These are phyloP conservation scores for Scartelaos histophorus DNA, from an alignment of 2,113 vertebrate species.

Conservation along the genomic window DNA sequence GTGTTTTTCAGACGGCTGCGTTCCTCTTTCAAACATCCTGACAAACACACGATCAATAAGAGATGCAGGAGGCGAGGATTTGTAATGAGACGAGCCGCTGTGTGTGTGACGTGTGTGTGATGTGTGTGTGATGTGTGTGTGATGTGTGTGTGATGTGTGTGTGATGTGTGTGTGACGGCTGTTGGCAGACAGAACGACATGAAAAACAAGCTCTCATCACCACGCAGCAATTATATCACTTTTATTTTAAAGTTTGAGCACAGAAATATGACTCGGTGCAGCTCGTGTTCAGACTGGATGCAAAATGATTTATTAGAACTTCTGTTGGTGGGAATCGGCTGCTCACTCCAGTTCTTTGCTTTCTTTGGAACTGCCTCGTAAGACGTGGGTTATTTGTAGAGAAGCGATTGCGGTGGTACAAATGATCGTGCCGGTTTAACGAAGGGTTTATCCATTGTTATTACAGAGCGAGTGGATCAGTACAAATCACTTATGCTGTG, in stretches of 20 bases:
- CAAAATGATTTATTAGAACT: neutral
- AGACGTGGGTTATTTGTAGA: neutral
- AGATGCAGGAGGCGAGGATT: conserved; percentile 58
- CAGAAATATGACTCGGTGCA: conserved; percentile 18
- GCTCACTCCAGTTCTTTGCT: neutral
- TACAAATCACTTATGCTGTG: neutral
- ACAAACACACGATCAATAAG: conserved; percentile 68
- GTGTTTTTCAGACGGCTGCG: conserved; percentile 57
- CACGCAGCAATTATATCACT: conserved; percentile 11
- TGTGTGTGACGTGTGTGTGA: too few species aligned
- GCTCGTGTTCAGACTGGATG: conserved; percentile 14
- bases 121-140: too few species aligned
- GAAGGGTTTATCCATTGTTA: conserved; percentile 61
- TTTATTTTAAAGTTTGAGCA: conserved; percentile 36
- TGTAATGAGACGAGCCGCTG: conserved; percentile 55
- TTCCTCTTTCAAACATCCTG: conserved; percentile 63
- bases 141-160: too few species aligned
- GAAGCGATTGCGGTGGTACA: neutral
- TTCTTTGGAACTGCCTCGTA: neutral
- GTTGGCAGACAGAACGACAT: conserved; percentile 51
- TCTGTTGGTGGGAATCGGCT: neutral
- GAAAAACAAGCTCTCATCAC: conserved; percentile 40
- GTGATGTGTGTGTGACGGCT: too few species aligned
- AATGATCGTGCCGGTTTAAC: neutral
- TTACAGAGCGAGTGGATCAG: neutral